These are phyloP conservation scores for Xerus rutilus DNA, from an alignment of 2,797 vertebrate genomes.

Conservation along the genomic window DNA sequence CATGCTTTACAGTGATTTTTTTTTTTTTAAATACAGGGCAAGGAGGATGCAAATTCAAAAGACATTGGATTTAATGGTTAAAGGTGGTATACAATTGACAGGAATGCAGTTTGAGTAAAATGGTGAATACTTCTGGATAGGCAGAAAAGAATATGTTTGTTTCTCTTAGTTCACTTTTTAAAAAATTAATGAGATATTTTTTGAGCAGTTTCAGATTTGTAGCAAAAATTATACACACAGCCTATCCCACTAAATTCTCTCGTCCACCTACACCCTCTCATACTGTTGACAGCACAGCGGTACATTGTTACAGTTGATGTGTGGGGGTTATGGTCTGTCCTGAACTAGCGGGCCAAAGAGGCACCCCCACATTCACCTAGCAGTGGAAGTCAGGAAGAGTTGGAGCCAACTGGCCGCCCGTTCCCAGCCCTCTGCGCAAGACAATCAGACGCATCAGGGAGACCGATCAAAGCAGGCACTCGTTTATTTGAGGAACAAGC, in stretches of 20 bases:
- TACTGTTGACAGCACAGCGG: not conserved
- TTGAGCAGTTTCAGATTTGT: conserved; percentile 31
- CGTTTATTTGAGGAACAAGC: no score
- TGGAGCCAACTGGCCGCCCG: no score
- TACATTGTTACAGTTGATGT: not conserved
- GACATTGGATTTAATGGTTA: not conserved
- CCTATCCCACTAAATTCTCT: not conserved
- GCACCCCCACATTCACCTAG: no score
- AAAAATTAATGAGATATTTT: not conserved
- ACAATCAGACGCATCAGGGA: no score
- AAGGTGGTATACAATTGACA: conserved; percentile 4
- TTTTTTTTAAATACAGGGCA: not conserved
- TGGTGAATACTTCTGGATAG: not conserved
- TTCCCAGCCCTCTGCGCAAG: no score
- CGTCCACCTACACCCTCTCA: not conserved
- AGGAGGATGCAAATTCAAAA: not conserved
- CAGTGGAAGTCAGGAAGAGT: no score
- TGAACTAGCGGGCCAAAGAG: no score
- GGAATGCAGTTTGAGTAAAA: conserved; percentile 32
- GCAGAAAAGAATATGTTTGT: not conserved
- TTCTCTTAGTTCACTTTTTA: not conserved
- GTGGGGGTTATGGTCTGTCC: no score
- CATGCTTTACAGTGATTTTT: not conserved
- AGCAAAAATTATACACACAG: not conserved
- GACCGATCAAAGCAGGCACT: no score